phyloP scores from a whole-genome alignment of 2,888 invertebrate species.

The Hydrotaea diabolus region DNA sequence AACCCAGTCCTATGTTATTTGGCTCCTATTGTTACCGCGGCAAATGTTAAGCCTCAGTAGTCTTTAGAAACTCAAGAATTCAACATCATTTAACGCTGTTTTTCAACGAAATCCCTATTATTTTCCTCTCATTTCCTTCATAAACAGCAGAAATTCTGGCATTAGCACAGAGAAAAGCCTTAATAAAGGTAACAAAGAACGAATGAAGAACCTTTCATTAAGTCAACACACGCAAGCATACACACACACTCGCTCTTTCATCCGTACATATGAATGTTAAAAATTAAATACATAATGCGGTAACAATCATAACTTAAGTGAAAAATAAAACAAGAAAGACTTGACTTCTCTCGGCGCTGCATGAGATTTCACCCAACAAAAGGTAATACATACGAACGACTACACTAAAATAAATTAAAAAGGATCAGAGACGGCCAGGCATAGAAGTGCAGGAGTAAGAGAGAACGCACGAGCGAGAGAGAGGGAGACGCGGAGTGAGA shows the following conservation, averaged over 20 bases:
- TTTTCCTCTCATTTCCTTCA: conserved; percentile 6
- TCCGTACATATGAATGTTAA: neutral
- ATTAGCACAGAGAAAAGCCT: neutral
- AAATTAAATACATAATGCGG: conserved; percentile 23
- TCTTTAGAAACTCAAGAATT: no score
- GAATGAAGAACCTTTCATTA: conserved; percentile 21
- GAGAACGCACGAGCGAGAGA: neutral
- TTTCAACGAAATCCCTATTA: conserved; percentile 19
- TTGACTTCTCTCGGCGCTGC: neutral
- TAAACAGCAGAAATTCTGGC: conserved; percentile 19
- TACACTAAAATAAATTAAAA: conserved; percentile 62
- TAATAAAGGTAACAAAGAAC: conserved; percentile 45
- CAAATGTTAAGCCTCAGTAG: no score
- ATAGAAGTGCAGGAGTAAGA: neutral
- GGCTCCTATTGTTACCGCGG: no score
- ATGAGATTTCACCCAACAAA: conserved; percentile 32
- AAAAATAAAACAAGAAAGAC: conserved; percentile 44
- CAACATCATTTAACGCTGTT: neutral
- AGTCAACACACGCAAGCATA: neutral
- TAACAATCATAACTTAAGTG: conserved; percentile 56
- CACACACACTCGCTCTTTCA: neutral
- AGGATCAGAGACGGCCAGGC: conserved; percentile 28
- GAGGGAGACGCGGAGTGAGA: conserved; percentile 31
- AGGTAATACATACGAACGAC: conserved; percentile 28
- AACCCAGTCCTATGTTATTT: no score